A percentile compares a stretch with the other conserved stretches of the same genome.
Evolutionary conservation across 2,888 invertebrate genomes (phyloP).

Genomic region (Disparrhopalites patrizii): DNA sequence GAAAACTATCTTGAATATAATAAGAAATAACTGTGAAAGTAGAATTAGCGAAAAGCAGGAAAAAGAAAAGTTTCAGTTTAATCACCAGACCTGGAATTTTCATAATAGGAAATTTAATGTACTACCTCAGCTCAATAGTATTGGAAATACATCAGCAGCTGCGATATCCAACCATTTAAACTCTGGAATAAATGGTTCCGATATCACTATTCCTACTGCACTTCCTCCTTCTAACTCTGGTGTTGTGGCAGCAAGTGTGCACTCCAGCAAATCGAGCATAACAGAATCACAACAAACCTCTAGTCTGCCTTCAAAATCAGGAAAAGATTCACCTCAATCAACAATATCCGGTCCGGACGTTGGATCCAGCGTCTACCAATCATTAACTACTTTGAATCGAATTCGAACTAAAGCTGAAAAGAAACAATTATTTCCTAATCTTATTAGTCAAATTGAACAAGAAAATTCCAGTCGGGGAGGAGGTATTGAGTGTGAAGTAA

Average conservation of each 20-base stretch:
- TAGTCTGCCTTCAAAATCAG: constrained; percentile 26
- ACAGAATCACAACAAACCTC: constrained; percentile 23
- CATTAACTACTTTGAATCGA: constrained; percentile 50
- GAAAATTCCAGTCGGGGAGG: constrained; percentile 42
- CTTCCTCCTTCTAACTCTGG: constrained; percentile 1
- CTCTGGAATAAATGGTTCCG: constrained; percentile 3
- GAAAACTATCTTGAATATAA: constrained; percentile 43
- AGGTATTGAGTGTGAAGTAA: constrained; percentile 22
- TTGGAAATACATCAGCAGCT: constrained; percentile 14
- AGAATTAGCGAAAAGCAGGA: constrained; percentile 46
- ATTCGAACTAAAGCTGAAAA: constrained; percentile 83
- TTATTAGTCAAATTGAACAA: constrained; percentile 47
- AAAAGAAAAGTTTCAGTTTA: constrained; percentile 48
- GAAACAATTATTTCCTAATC: constrained; percentile 56
- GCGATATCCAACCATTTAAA: background rate
- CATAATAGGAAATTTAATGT: constrained; percentile 46
- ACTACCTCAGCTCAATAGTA: constrained; percentile 33
- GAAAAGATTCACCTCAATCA: constrained; percentile 18
- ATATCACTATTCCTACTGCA: background rate
- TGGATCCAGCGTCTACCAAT: constrained; percentile 20
- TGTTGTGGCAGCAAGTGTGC: constrained; percentile 14
- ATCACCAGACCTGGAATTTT: constrained; percentile 49
- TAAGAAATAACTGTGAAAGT: constrained; percentile 43
- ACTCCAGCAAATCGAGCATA: background rate
- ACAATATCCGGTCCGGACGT: constrained; percentile 4